A percentile compares a stretch with the other conserved stretches of the same genome.
Evolutionary conservation across 1,140 invertebrate species (phyloP).

Genomic region (Choristoneura fumiferana): DNA sequence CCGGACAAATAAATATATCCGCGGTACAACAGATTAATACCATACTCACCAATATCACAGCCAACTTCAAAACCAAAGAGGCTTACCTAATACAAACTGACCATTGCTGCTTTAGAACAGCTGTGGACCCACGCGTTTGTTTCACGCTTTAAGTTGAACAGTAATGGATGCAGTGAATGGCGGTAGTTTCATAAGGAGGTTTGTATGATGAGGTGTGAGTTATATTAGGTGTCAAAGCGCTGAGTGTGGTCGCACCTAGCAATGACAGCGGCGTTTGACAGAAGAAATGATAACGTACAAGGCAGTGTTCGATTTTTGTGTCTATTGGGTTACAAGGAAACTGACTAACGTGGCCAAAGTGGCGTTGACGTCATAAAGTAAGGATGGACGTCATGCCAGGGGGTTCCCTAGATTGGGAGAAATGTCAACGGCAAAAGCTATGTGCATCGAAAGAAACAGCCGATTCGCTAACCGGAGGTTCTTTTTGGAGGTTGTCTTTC

Average conservation of each 20-base stretch:
- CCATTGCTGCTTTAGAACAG: neutral
- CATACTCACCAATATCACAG: constrained; percentile 23
- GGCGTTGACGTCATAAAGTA: no score
- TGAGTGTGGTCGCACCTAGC: constrained; percentile 8
- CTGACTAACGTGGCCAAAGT: no score
- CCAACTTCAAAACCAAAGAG: constrained; percentile 17
- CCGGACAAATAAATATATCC: constrained; percentile 20
- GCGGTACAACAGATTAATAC: constrained; percentile 24
- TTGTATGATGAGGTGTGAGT: neutral
- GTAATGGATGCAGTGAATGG: neutral
- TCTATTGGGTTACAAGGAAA: no score
- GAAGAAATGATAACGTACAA: constrained; percentile 11
- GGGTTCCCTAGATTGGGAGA: no score
- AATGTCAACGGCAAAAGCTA: no score
- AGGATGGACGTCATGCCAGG: no score
- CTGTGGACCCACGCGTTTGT: neutral
- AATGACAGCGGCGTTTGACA: neutral
- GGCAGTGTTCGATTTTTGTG: neutral
- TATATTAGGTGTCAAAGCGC: neutral
- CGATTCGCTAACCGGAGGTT: no score
- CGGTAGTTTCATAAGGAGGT: neutral
- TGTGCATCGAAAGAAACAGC: no score
- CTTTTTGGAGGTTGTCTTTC: no score
- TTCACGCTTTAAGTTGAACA: no score
- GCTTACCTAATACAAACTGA: neutral